Percentiles rank a stretch among this genome's conserved stretches.
Evolutionary conservation across 2,888 invertebrate species (phyloP).

Genomic region (Ypsolopha scabrella): DNA sequence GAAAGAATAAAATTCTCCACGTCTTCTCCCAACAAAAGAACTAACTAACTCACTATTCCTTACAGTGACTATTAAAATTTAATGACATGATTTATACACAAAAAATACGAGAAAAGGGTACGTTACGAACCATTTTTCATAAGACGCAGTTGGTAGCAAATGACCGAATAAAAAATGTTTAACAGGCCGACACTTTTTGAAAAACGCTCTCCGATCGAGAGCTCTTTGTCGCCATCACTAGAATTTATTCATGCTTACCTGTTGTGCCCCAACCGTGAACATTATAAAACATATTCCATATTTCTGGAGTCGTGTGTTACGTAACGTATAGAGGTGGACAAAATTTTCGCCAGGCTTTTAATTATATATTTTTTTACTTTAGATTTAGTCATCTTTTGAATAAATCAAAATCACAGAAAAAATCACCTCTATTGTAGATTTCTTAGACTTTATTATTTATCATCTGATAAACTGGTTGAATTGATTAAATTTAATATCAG

Average conservation of each 20-base stretch:
- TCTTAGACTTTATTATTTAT: too few relatives aligned
- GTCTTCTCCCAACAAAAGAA: conserved; percentile 52
- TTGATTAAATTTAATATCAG: too few relatives aligned
- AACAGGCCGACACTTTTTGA: conserved; percentile 68
- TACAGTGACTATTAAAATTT: conserved; percentile 68
- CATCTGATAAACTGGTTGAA: too few relatives aligned
- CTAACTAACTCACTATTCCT: conserved; percentile 59
- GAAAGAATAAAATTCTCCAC: conserved; percentile 55
- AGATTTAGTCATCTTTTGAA: too few relatives aligned
- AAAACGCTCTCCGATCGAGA: conserved; percentile 55
- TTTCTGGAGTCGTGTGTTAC: conserved; percentile 60
- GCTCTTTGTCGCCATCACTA: conserved; percentile 61
- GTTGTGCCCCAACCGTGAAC: conserved; percentile 62
- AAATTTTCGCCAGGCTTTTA: conserved; percentile 22
- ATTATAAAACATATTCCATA: conserved; percentile 64
- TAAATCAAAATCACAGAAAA: too few relatives aligned
- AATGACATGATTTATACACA: conserved; percentile 69
- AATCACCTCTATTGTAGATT: too few relatives aligned
- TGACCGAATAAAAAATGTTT: conserved; percentile 68
- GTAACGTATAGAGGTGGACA: conserved; percentile 30
- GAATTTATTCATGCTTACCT: conserved; percentile 64
- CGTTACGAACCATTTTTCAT: conserved; percentile 69
- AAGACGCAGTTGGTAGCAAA: conserved; percentile 71
- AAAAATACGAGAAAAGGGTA: conserved; percentile 66
- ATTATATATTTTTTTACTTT: too few relatives aligned